These are phyloP conservation scores for Drosophila austrosaltans DNA, from an alignment of 2,888 invertebrate genomes.

Conservation along the genomic window DNA sequence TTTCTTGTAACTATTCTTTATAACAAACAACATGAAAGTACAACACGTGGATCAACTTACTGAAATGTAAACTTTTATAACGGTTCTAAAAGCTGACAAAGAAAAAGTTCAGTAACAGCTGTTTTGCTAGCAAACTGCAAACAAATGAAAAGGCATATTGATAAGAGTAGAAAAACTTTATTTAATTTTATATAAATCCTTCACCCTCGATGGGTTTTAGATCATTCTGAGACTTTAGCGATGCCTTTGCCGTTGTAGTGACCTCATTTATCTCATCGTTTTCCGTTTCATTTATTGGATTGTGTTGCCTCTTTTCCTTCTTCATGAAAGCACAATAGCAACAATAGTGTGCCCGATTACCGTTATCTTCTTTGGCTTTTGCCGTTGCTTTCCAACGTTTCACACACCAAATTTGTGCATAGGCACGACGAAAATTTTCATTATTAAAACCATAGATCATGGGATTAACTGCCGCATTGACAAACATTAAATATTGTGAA, in stretches of 20 bases:
- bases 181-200: constrained; percentile 51
- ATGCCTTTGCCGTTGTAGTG: background rate
- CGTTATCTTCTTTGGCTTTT: constrained; percentile 1
- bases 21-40: constrained; percentile 20
- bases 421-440: constrained; percentile 88
- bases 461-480: constrained; percentile 90
- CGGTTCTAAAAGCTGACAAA: constrained; percentile 40
- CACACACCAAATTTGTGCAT: constrained; percentile 85
- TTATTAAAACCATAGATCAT: constrained; percentile 91
- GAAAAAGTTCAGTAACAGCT: constrained; percentile 3
- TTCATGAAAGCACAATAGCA: constrained; percentile 64
- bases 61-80: constrained; percentile 37
- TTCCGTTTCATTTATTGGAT: background rate
- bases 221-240: background rate
- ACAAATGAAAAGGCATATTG: background rate
- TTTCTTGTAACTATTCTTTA: constrained; percentile 12
- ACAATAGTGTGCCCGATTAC: constrained; percentile 35
- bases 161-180: background rate
- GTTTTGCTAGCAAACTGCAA: background rate
- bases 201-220: constrained; percentile 37
- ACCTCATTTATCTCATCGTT: constrained; percentile 15
- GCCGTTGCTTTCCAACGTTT: constrained; percentile 38
- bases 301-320: background rate
- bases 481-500: constrained; percentile 88
- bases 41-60: constrained; percentile 51